Base-by-base conservation (phyloP, 1,140 invertebrate genomes). In the Rhopalosiphum padi region DNA sequence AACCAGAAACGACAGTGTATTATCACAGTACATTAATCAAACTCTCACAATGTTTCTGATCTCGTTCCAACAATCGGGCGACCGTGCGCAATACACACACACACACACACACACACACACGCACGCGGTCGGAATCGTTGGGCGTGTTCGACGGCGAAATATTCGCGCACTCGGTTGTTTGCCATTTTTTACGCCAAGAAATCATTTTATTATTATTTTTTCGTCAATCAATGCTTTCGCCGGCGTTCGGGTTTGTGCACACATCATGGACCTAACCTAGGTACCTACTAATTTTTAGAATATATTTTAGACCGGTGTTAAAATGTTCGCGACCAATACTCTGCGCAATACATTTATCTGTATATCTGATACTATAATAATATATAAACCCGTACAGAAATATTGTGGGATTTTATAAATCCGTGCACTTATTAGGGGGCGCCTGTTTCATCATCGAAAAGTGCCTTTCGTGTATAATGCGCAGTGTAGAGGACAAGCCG, bases 21-120 rank as follows among this genome's bases (percentile, higher is more conserved):
- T 91, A 91, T 91, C 90, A 82, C 90, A 82, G 90, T 82, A 91
- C 90, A 91, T 91, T 91, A 91, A 91, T 91, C 90, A 91, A 91
- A 91, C 55, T 46, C 90, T 91, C 90, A 43, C 90, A 25, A 91
- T 91, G 90, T 82, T 91, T 91, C 68, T 91, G 90, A 91, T 91
- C 60, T 91, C 90, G 90, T 91, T 91, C 43, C 90, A 91, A 91
- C 68, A 91, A 91, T 35, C 30, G 89, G 6, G 25, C 53, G 23
- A 53, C n/a, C 51, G 37, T n/a, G 60, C n/a, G 60, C 11, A 6
- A 55, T 23, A 22, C 35, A 37, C 30, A 22, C n/a, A 35, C 30
- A 51, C 46, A 35, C 87, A 35, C 35, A 22, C 35, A 37, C 30
- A 22, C n/a, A 51, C 46, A 53, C 46, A 53, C 87, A 23, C 82